Evolutionary conservation across 2,888 invertebrate genomes (phyloP).

Genomic region (Epirrhoe alternata): DNA sequence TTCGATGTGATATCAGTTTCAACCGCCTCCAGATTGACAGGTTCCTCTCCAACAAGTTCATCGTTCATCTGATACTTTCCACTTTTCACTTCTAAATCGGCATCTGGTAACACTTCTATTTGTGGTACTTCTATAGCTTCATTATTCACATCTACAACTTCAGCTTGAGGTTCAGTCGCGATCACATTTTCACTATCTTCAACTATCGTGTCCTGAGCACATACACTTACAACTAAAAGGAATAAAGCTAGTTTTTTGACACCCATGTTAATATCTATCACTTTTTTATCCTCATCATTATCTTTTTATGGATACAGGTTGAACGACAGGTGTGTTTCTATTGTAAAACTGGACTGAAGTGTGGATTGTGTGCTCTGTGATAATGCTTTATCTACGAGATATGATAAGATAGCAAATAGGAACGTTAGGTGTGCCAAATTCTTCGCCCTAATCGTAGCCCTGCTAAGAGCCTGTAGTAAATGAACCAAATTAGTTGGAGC

Average conservation of each 20-base stretch:
- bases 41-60: conserved; percentile 60
- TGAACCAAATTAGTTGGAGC: conserved; percentile 26
- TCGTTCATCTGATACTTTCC: conserved; percentile 77
- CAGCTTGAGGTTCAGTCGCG: conserved; percentile 36
- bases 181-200: conserved; percentile 58
- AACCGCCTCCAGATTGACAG: conserved; percentile 62
- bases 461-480: conserved; percentile 45
- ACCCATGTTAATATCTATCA: conserved; percentile 66
- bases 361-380: conserved; percentile 73
- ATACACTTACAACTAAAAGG: conserved; percentile 70
- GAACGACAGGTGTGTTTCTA: conserved; percentile 71
- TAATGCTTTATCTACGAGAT: conserved; percentile 75
- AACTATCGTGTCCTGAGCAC: conserved; percentile 66
- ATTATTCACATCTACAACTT: conserved; percentile 46
- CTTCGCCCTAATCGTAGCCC: conserved; percentile 78
- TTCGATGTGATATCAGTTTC: conserved; percentile 51
- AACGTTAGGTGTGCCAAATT: conserved; percentile 84
- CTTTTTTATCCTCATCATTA: conserved; percentile 65
- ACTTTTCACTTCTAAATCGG: conserved; percentile 63
- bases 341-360: conserved; percentile 70
- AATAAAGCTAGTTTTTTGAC: conserved; percentile 66
- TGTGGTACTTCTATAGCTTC: conserved; percentile 51
- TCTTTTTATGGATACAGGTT: conserved; percentile 47
- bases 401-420: conserved; percentile 83
- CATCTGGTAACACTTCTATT: conserved; percentile 60